Conservation (phyloP, 2,113 vertebrate genomes). For the Machaerirhynchus nigripectus region DNA sequence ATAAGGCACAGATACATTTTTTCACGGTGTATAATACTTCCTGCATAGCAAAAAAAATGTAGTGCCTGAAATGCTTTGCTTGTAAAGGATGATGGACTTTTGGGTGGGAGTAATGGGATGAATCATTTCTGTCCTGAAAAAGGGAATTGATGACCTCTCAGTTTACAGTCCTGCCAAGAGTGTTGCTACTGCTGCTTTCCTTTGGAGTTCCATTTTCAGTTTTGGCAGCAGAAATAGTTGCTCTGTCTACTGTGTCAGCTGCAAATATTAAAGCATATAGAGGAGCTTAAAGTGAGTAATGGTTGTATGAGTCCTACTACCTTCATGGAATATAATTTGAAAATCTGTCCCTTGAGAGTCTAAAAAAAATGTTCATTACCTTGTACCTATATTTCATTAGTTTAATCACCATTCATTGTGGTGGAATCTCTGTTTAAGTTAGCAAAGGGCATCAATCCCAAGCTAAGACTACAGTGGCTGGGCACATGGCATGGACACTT, state of each 20-base stretch:
- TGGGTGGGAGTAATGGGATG: not conserved
- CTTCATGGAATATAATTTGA: not conserved
- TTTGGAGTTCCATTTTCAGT: not conserved
- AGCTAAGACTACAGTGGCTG: not conserved
- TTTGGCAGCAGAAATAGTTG: not conserved
- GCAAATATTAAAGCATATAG: not conserved
- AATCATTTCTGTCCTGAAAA: not conserved
- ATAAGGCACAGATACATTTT: not conserved
- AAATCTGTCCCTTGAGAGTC: not conserved
- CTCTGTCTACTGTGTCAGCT: not conserved
- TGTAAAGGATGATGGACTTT: not conserved
- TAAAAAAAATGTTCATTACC: not conserved
- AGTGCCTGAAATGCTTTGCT: not conserved
- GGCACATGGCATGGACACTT: not conserved
- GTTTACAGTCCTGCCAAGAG: not conserved
- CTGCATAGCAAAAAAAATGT: not conserved
- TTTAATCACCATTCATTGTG: not conserved
- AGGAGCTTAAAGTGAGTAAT: not conserved
- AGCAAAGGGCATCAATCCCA: not conserved
- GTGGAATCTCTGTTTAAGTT: constrained; percentile 7
- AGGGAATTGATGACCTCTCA: not conserved
- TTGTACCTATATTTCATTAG: not conserved
- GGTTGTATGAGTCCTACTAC: not conserved
- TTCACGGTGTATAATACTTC: not conserved
- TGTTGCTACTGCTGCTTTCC: not conserved